phyloP scores from a whole-genome alignment of 2,888 invertebrate species.

The Stenodera caucasica region DNA sequence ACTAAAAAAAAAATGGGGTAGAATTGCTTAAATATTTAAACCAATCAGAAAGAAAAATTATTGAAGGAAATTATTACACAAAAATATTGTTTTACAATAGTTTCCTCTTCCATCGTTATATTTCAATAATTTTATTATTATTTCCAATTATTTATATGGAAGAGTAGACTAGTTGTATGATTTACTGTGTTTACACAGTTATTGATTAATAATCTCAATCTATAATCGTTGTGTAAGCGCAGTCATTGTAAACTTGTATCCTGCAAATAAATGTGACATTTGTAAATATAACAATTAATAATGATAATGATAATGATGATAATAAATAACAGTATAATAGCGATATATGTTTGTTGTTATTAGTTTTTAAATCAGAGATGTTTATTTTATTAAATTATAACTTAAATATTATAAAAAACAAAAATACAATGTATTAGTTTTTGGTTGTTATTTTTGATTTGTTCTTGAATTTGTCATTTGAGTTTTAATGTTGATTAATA shows the following conservation, averaged over 20 bases:
- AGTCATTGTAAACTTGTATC: not conserved
- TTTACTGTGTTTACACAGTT: too few relatives aligned
- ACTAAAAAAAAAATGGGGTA: conserved; percentile 11
- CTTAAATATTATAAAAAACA: not conserved
- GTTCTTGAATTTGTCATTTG: not conserved
- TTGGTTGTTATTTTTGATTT: not conserved
- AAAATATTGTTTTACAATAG: too few relatives aligned
- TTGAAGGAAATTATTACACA: too few relatives aligned
- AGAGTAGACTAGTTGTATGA: too few relatives aligned
- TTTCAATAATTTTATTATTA: too few relatives aligned
- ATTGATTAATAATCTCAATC: too few relatives aligned
- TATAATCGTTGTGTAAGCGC: too few relatives aligned
- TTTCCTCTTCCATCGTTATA: too few relatives aligned
- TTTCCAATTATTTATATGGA: too few relatives aligned
- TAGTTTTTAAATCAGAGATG: conserved; percentile 20
- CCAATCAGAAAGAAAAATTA: not conserved
- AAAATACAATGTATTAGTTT: not conserved
- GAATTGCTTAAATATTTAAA: conserved; percentile 3
- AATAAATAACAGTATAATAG: conserved; percentile 37
- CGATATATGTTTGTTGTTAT: conserved; percentile 18
- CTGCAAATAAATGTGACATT: conserved; percentile 40
- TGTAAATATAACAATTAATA: conserved; percentile 45
- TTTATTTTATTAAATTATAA: conserved; percentile 7
- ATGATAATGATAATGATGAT: not conserved
- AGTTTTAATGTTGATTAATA: not conserved